Evolutionary conservation across 2,113 vertebrate species (phyloP).

Genomic region (Mesitornis unicolor): DNA sequence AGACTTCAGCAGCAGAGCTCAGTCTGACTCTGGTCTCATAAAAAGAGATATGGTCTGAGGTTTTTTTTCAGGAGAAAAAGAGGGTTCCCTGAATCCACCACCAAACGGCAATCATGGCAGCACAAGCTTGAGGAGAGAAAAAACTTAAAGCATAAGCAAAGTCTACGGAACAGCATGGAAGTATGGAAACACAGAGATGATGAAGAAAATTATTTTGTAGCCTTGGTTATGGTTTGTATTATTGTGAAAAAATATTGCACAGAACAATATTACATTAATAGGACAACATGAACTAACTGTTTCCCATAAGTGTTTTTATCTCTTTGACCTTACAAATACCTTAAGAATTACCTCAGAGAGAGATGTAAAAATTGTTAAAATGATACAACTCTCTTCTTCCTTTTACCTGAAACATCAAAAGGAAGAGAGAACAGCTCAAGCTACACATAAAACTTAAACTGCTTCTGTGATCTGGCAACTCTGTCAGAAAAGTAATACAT

Average conservation of each 20-base stretch:
- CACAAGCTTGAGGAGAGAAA: background rate
- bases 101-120: background rate
- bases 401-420: slow-evolving; percentile 28
- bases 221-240: background rate
- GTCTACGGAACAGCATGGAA: too few species aligned
- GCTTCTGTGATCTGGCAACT: background rate
- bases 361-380: background rate
- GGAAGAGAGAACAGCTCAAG: background rate
- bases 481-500: background rate
- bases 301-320: background rate
- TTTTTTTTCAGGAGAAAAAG: background rate
- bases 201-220: background rate
- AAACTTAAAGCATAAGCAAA: background rate
- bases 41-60: background rate
- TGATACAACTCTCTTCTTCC: background rate
- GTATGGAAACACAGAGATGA: background rate
- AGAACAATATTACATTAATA: background rate
- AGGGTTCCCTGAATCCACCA: background rate
- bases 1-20: background rate
- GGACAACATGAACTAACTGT: background rate
- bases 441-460: background rate
- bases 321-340: background rate
- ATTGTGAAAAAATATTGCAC: background rate
- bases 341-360: background rate
- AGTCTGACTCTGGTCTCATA: background rate